Evolutionary conservation across 2,113 vertebrate genomes (phyloP), one percentile per base, ranked within the genome.

Genomic region (Prietella phreatophila): DNA sequence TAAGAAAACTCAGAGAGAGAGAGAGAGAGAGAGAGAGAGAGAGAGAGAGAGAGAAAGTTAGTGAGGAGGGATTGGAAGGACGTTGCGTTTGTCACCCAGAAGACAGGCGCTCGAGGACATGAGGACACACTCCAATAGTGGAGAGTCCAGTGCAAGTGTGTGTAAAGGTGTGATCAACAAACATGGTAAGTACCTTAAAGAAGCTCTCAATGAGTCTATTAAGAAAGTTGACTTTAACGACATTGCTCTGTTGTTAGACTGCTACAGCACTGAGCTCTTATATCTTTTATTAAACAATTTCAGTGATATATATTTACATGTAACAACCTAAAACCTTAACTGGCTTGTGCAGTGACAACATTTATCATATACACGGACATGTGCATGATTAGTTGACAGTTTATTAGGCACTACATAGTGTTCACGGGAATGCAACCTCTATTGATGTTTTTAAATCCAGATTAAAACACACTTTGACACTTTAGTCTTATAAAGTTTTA

Each of bases 181-280:
- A 79, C 83, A 84, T 55, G 86, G 86, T 87, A 20, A 87, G 86
- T 87, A 76, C 39, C 69, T 87, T 63, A 83, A 87, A 79, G 50
- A 87, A 87, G 63, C 63, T 58, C 1, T 82, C 85, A 82, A 15
- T 19, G 50, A 56, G 47, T 47, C 30, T 82, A 69, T 82, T 42
- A 86, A 81, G 78, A 78, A 86, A 86, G 85, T 86, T 33, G 47
- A 86, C 76, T 86, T 86, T 86, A 39, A 56, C 36, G 50, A 85
- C 71, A 50, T 47, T 50, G 42, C 1, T 80, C 42, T 50, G 42
- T 86, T 80, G 50, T 30, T 80, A 4, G 27, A 56, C 27, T 1
- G 6, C 50, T 33, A 25, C 9, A 30, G 30, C 8, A 80, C 50
- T 19, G 50, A 80, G 19, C 76, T 19, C 9, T 80, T 79, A 17